Percentiles rank a stretch among this genome's conserved stretches.
Evolutionary conservation across 2,113 vertebrate genomes (phyloP).

Genomic region (Procavia capensis): DNA sequence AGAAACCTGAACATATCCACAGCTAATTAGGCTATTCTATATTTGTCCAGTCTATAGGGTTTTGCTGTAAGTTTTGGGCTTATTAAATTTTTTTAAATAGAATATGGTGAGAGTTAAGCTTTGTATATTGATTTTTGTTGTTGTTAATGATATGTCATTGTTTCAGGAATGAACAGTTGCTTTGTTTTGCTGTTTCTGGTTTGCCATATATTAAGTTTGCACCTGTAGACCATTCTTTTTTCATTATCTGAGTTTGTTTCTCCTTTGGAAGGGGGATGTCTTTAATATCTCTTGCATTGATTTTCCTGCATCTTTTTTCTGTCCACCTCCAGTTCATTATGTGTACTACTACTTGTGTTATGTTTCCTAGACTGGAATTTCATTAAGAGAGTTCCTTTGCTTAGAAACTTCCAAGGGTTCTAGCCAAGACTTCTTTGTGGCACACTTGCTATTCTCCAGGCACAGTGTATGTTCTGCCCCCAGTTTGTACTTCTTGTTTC

Average conservation of each 20-base stretch:
- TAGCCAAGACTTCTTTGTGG: conserved; percentile 41
- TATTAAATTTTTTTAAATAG: conserved; percentile 16
- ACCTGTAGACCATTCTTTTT: not conserved
- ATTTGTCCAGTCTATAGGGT: conserved; percentile 45
- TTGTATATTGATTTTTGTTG: conserved; percentile 33
- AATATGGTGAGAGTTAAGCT: conserved; percentile 15
- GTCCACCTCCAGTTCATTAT: not conserved
- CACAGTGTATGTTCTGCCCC: not conserved
- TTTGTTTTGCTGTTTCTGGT: conserved; percentile 44
- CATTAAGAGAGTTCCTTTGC: conserved; percentile 19
- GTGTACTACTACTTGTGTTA: conserved; percentile 40
- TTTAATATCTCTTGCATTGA: not conserved
- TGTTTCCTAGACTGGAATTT: conserved; percentile 42
- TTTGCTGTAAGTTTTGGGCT: conserved; percentile 38
- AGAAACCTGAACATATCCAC: not conserved
- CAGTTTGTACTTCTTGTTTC: not conserved
- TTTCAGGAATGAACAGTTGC: conserved; percentile 44
- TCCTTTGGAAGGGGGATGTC: not conserved
- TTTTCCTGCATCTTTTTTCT: not conserved
- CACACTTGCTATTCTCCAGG: conserved; percentile 5
- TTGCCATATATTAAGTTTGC: conserved; percentile 10
- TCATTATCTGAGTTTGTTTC: conserved; percentile 43
- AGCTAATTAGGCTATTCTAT: conserved; percentile 28
- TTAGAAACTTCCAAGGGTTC: conserved; percentile 32
- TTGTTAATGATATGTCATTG: conserved; percentile 39